Evolutionary conservation across 2,888 invertebrate species (phyloP), one percentile per base, ranked within the genome.

Genomic region (Perizoma affinitatum): DNA sequence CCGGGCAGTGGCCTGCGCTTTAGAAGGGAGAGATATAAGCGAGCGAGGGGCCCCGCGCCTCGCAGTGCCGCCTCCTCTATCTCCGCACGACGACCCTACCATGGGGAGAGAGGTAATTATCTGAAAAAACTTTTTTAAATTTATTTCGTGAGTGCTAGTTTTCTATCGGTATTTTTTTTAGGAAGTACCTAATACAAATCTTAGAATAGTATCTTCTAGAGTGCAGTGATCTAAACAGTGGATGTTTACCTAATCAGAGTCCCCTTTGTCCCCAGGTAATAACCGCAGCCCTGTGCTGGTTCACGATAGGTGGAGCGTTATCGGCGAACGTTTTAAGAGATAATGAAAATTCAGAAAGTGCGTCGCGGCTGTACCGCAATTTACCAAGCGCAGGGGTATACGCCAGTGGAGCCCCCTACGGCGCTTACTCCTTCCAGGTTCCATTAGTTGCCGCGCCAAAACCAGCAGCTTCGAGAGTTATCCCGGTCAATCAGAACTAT

Each of bases 71-170:
- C 82, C 86, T 68, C 82, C 86, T 68, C 82, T 75, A 83, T 80
- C 82, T 75, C 70, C 60, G 78, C 74, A 73, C 74, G 74, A 80
- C 82, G 79, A 72, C 80, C 73, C 76, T 74, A 80, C 67, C 70
- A 90, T 90, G 91, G 82, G 87, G 86, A 84, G 81, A 82, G 78
- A 88, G 90, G 91, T 91, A 88, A 78, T 73, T 66, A 50, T 63
- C 50, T 61, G 62, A 51, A 41, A 52, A 44, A 61, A 61, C 47
- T 64, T 59, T 58, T 54, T 52, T 6, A 59, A 11, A 35, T 48
- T 33, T 22, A 53, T 8, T 43, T 38, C 44, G 6, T 50, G n/a
- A 36, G 42, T 61, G 48, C 10, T 9, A 54, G 42, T 4, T 11
- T 7, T 44, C 42, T 10, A 42, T 10, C 22, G 22, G 22, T 22